Conservation (phyloP, 1,140 invertebrate genomes). For the Dendroctonus ponderosae region DNA sequence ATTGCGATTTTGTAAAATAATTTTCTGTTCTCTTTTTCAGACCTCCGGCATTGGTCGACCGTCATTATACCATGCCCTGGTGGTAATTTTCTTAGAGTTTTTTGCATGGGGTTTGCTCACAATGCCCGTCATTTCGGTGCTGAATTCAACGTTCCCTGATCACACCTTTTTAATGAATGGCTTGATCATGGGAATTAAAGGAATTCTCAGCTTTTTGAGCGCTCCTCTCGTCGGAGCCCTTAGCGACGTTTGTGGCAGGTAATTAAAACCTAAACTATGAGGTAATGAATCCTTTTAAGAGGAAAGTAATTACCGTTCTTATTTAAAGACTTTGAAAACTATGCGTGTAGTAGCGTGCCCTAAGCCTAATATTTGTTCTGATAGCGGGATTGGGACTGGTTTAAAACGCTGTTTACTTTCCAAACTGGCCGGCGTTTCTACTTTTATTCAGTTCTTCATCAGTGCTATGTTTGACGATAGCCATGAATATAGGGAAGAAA, state of each 20-base stretch:
- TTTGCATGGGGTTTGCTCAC: conserved; percentile 99
- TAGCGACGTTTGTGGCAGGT: conserved; percentile 91
- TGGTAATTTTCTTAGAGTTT: conserved; percentile 99
- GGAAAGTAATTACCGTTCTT: no score
- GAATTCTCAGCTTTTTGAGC: conserved; percentile 93
- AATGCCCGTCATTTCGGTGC: conserved; percentile 94
- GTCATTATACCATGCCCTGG: conserved; percentile 94
- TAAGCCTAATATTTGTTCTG: no score
- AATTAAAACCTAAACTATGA: background rate
- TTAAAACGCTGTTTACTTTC: no score
- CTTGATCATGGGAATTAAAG: conserved; percentile 93
- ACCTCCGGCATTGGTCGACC: conserved; percentile 88
- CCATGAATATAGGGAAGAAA: no score
- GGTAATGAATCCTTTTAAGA: no score
- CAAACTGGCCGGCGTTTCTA: no score
- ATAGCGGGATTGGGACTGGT: no score
- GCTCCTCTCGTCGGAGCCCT: conserved; percentile 93
- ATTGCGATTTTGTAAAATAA: background rate
- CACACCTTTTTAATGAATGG: conserved; percentile 99
- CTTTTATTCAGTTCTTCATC: no score
- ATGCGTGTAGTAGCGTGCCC: no score
- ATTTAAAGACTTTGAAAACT: no score
- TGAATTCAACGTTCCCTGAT: conserved; percentile 97
- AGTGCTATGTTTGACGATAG: no score
- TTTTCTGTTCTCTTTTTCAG: conserved; percentile 55